These are phyloP conservation scores for Malaclemys terrapin DNA, from an alignment of 2,113 vertebrate genomes.

Conservation along the genomic window DNA sequence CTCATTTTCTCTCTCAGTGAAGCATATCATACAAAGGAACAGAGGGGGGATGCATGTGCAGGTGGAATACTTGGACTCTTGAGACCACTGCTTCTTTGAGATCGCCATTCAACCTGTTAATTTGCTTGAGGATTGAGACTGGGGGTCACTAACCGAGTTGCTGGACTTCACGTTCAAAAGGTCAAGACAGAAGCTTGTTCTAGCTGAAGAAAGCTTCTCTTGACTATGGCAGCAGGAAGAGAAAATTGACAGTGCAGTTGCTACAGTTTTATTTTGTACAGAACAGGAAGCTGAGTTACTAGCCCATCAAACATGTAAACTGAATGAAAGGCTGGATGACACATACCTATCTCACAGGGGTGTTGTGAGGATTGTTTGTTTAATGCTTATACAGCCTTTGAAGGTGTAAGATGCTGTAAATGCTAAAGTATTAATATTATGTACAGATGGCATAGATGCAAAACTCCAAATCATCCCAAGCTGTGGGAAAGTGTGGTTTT, in stretches of 20 bases:
- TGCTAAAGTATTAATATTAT: background rate
- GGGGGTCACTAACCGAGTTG: accelerated
- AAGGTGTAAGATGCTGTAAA: background rate
- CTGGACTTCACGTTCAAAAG: background rate
- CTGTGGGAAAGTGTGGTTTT: background rate
- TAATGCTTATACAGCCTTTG: background rate
- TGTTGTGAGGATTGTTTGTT: background rate
- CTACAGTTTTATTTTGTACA: background rate
- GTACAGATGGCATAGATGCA: background rate
- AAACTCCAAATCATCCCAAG: background rate
- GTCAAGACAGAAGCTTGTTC: background rate
- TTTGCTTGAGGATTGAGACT: background rate
- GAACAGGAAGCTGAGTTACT: background rate
- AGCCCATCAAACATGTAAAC: background rate
- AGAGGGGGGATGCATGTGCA: accelerated
- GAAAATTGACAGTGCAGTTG: background rate
- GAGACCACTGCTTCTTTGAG: background rate
- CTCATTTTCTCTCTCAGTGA: background rate
- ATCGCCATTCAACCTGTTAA: accelerated
- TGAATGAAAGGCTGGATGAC: background rate
- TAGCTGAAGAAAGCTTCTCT: constrained; percentile 19
- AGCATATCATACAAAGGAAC: background rate
- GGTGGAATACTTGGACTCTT: background rate
- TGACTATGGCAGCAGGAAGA: background rate
- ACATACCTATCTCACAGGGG: background rate